Percentiles rank a stretch among this genome's conserved stretches.
These are phyloP conservation scores for Forbesichthys papilliferus DNA, from an alignment of 2,113 vertebrate species.

Conservation along the genomic window DNA sequence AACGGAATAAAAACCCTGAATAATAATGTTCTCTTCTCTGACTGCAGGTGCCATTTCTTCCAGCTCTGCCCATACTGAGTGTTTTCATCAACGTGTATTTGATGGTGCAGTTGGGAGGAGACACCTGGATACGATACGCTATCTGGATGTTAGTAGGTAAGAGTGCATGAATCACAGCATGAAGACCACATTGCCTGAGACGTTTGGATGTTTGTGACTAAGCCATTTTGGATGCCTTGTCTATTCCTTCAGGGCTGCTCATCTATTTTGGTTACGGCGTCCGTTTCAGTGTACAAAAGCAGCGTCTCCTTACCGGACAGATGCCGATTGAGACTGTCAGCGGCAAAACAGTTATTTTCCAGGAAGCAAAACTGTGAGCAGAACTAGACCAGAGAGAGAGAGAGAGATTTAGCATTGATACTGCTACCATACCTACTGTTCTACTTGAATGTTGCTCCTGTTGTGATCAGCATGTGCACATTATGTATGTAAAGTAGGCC, in stretches of 20 bases:
- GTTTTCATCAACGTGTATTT: constrained; percentile 80
- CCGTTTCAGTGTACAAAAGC: constrained; percentile 74
- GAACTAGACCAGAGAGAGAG: neutral
- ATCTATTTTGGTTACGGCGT: constrained; percentile 86
- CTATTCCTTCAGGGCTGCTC: constrained; percentile 71
- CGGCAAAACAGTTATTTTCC: constrained; percentile 26
- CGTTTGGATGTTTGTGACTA: neutral
- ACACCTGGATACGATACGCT: constrained; percentile 80
- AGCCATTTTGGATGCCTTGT: neutral
- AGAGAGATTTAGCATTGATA: too few relatives aligned
- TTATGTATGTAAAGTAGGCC: too few relatives aligned
- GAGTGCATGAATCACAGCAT: constrained; percentile 12
- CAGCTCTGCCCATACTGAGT: constrained; percentile 80
- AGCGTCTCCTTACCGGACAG: neutral
- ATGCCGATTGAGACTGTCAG: constrained; percentile 48
- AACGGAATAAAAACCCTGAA: neutral
- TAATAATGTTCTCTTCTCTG: neutral
- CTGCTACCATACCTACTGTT: constrained; percentile 1
- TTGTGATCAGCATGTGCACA: neutral
- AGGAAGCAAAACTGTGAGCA: constrained; percentile 57
- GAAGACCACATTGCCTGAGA: neutral
- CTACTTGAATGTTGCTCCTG: constrained; percentile 4
- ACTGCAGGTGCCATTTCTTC: constrained; percentile 82
- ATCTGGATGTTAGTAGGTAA: constrained; percentile 85
- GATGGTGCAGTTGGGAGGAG: constrained; percentile 75